Evolutionary conservation across 30 jellyfish, hydroid and myxozoan species (phyloP).

Genomic region (Chrysaora quinquecirrha): DNA sequence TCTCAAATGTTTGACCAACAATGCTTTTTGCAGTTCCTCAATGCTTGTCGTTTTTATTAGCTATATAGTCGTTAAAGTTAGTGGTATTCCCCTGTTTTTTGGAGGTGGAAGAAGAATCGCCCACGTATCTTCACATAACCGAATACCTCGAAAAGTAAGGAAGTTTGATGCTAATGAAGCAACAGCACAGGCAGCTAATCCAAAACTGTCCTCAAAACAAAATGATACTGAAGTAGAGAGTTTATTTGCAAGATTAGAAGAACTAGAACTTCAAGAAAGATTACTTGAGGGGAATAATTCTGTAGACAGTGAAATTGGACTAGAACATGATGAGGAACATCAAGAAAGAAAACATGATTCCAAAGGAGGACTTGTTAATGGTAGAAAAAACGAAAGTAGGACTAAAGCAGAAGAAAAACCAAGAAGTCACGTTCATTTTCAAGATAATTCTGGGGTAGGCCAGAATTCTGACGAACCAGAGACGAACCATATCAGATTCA

Average conservation of each 20-base stretch:
- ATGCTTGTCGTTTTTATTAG: too few relatives aligned
- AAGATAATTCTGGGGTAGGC: background rate
- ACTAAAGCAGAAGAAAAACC: background rate
- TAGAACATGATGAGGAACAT: background rate
- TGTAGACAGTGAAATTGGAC: background rate
- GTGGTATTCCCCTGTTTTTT: too few relatives aligned
- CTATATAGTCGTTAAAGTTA: too few relatives aligned
- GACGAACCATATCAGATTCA: slow-evolving; percentile 25
- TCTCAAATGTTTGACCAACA: too few relatives aligned
- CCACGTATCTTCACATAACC: slow-evolving; percentile 42
- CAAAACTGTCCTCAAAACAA: background rate
- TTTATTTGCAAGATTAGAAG: slow-evolving; percentile 76
- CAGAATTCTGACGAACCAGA: background rate
- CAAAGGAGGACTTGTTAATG: background rate
- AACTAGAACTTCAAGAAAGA: slow-evolving; percentile 78
- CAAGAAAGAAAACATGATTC: background rate
- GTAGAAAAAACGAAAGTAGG: background rate
- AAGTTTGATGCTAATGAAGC: background rate
- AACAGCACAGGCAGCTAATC: background rate
- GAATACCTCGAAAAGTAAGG: slow-evolving; percentile 17
- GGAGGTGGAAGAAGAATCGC: slow-evolving; percentile 52
- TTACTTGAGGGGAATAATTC: slow-evolving; percentile 34
- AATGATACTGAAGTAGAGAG: slow-evolving; percentile 41
- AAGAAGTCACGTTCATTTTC: background rate
- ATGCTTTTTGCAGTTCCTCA: too few relatives aligned